Percentiles rank a stretch among this genome's conserved stretches.
These are phyloP conservation scores for Osmerus eperlanus DNA, from an alignment of 2,113 vertebrate species.

Conservation along the genomic window DNA sequence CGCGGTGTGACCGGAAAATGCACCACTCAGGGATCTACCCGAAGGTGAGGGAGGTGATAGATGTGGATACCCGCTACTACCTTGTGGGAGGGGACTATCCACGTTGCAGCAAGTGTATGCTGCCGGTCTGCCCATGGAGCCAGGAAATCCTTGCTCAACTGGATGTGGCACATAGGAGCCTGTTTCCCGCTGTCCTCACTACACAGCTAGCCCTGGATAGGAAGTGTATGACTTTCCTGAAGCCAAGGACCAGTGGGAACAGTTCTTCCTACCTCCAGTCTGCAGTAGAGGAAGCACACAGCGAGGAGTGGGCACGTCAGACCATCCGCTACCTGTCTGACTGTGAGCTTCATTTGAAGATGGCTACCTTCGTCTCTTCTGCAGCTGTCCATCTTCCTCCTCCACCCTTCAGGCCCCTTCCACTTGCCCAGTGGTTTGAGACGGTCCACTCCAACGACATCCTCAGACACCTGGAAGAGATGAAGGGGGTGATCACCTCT, in stretches of 20 bases:
- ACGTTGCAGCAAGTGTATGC: not conserved
- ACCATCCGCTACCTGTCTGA: slow-evolving; percentile 17
- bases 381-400: too few species aligned
- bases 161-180: too few species aligned
- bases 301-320: slow-evolving; percentile 21
- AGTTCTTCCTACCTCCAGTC: slow-evolving; percentile 14
- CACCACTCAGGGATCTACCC: slow-evolving; percentile 16
- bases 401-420: too few species aligned
- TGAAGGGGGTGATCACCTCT: too few species aligned
- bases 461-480: too few species aligned
- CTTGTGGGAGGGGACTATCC: slow-evolving; percentile 1
- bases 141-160: not conserved
- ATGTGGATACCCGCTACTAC: slow-evolving; percentile 5
- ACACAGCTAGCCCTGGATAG: too few species aligned
- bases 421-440: too few species aligned
- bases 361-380: too few species aligned
- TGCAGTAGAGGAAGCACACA: slow-evolving; percentile 24
- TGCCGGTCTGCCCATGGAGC: slow-evolving; percentile 22
- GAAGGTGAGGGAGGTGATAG: slow-evolving; percentile 17
- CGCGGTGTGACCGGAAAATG: slow-evolving; percentile 6
- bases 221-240: too few species aligned
- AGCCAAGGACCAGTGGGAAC: too few species aligned
- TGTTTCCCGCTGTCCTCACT: too few species aligned
- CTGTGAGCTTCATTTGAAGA: slow-evolving; percentile 27
- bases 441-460: too few species aligned